A percentile compares a stretch with the other conserved stretches of the same genome.
phyloP scores from a whole-genome alignment of 2,888 invertebrate species.

The Mesorhabditis belari region DNA sequence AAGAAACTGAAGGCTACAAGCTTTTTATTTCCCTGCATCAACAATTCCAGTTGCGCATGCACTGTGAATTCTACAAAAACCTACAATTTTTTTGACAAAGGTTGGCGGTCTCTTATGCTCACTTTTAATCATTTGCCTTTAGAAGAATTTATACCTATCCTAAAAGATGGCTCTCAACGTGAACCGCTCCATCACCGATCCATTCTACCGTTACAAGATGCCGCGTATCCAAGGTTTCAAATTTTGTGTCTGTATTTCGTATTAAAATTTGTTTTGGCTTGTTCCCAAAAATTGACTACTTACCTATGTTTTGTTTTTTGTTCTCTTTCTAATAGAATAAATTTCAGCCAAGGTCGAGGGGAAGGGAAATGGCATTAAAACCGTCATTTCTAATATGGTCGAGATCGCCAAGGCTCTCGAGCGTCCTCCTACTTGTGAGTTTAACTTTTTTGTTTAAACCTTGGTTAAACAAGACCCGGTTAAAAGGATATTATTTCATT shows the following conservation, averaged over 20 bases:
- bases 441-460: neutral
- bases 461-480: neutral
- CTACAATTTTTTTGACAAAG: neutral
- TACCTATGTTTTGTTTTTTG: no score
- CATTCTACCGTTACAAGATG: slow-evolving; percentile 99
- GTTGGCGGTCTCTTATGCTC: neutral
- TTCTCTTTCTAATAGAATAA: no score
- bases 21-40: slow-evolving; percentile 22
- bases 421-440: slow-evolving; percentile 82
- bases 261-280: no score
- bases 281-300: no score
- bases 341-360: slow-evolving; percentile 80
- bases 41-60: slow-evolving; percentile 17
- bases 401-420: slow-evolving; percentile 96
- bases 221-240: no score
- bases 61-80: neutral
- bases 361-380: slow-evolving; percentile 98
- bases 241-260: no score
- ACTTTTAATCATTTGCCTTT: neutral
- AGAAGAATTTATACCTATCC: neutral
- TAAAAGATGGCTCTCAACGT: slow-evolving; percentile 68
- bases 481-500: neutral
- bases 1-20: slow-evolving; percentile 51
- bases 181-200: slow-evolving; percentile 92
- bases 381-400: slow-evolving; percentile 97